Conservation (phyloP, 2,888 invertebrate genomes). For the Mycalesis mineus region DNA sequence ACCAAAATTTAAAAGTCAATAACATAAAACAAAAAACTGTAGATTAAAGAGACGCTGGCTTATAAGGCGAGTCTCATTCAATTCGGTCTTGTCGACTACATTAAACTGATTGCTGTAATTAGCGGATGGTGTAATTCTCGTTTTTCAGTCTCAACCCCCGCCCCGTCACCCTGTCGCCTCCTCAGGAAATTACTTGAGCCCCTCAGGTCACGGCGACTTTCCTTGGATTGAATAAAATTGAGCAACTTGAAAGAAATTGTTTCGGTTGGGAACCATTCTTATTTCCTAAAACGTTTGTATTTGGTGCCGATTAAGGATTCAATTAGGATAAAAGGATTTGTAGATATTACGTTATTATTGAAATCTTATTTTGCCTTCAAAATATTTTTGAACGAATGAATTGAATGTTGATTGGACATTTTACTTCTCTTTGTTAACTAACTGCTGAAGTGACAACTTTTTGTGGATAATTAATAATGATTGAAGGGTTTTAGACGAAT, state of each 20-base stretch:
- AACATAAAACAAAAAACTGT: constrained; percentile 21
- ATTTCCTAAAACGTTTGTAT: constrained; percentile 44
- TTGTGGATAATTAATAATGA: too few species aligned
- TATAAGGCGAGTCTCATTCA: constrained; percentile 56
- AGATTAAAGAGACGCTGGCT: constrained; percentile 38
- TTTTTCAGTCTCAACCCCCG: constrained; percentile 53
- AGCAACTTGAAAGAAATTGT: constrained; percentile 68
- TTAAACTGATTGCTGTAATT: constrained; percentile 77
- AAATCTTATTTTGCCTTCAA: constrained; percentile 1
- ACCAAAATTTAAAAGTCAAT: not conserved
- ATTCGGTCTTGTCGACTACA: constrained; percentile 71
- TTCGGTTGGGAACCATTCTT: constrained; percentile 44
- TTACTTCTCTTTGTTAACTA: not conserved
- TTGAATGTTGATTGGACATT: too few species aligned
- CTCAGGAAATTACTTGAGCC: constrained; percentile 70
- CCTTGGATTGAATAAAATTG: constrained; percentile 70
- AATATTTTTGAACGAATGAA: not conserved
- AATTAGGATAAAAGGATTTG: constrained; percentile 63
- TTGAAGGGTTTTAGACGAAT: too few species aligned
- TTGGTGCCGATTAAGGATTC: constrained; percentile 52
- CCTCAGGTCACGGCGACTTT: constrained; percentile 64
- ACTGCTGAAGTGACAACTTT: not conserved
- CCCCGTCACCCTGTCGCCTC: constrained; percentile 38
- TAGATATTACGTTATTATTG: constrained; percentile 46
- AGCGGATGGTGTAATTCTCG: constrained; percentile 75